A percentile compares a stretch with the other conserved stretches of the same genome.
Evolutionary conservation across 2,113 vertebrate species (phyloP).

Genomic region (Dunckerocampus dactyliophorus): DNA sequence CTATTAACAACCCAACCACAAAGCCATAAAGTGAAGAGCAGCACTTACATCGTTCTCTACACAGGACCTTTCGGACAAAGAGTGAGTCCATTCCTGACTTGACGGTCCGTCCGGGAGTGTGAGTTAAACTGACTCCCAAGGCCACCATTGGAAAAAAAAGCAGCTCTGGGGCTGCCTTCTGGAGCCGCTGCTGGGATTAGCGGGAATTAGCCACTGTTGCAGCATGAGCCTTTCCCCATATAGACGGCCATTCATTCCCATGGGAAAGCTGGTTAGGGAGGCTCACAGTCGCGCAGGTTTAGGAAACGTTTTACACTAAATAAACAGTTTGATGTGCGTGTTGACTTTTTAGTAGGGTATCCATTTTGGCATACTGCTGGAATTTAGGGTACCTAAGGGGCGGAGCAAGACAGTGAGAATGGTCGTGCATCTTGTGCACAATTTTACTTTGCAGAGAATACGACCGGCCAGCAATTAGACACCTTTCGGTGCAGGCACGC

Average conservation of each 20-base stretch:
- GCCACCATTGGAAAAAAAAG: conserved; percentile 49
- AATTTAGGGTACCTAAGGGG: too few species aligned
- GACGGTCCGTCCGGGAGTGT: conserved; percentile 54
- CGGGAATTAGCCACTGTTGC: conserved; percentile 69
- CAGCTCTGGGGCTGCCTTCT: conserved; percentile 45
- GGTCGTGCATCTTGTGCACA: too few species aligned
- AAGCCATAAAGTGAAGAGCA: background rate
- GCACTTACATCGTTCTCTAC: conserved; percentile 66
- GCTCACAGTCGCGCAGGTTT: conserved; percentile 12
- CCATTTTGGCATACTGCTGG: too few species aligned
- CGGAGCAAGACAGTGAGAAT: too few species aligned
- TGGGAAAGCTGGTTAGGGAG: conserved; percentile 60
- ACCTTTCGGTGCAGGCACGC: conserved; percentile 1
- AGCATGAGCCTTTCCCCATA: conserved; percentile 72
- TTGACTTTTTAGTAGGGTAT: too few species aligned
- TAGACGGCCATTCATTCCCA: conserved; percentile 67
- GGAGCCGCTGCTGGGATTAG: conserved; percentile 67
- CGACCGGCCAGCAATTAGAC: conserved; percentile 44
- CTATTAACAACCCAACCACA: background rate
- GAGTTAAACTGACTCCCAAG: conserved; percentile 66
- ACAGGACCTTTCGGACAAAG: conserved; percentile 25
- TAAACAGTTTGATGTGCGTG: background rate
- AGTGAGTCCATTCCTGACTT: conserved; percentile 53
- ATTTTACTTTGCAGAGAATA: conserved; percentile 16
- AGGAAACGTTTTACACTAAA: background rate